Conservation (phyloP, 2,888 invertebrate species). For the Cacoxenus indagator region DNA sequence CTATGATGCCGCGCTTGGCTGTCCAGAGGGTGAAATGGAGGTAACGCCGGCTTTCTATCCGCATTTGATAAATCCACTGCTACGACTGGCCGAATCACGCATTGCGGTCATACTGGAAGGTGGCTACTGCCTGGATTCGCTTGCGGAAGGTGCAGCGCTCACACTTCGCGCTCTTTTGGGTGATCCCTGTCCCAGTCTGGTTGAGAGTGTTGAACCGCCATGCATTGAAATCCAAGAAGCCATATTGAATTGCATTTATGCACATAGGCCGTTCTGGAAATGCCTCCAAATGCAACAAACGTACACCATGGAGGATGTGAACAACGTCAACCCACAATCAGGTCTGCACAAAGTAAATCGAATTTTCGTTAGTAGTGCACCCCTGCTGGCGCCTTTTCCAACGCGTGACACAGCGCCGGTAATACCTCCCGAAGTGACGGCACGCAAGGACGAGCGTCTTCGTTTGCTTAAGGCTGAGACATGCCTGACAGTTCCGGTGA, state of each 20-base stretch:
- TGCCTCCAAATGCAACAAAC: slow-evolving; percentile 79
- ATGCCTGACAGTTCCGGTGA: slow-evolving; percentile 73
- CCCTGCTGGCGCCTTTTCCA: slow-evolving; percentile 76
- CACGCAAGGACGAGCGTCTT: slow-evolving; percentile 73
- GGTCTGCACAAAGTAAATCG: slow-evolving; percentile 72
- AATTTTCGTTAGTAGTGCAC: slow-evolving; percentile 76
- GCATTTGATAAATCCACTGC: slow-evolving; percentile 81
- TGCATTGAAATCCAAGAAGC: slow-evolving; percentile 77
- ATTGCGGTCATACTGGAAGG: slow-evolving; percentile 92
- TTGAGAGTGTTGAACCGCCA: slow-evolving; percentile 62
- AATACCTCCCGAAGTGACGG: slow-evolving; percentile 73
- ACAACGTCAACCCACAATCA: slow-evolving; percentile 66
- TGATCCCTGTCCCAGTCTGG: slow-evolving; percentile 80
- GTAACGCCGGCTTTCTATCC: slow-evolving; percentile 91
- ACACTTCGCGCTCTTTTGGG: slow-evolving; percentile 85
- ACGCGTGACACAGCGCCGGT: slow-evolving; percentile 83
- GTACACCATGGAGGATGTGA: slow-evolving; percentile 72
- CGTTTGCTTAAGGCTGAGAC: slow-evolving; percentile 75
- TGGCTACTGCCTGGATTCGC: slow-evolving; percentile 89
- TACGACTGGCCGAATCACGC: slow-evolving; percentile 81
- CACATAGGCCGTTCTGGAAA: slow-evolving; percentile 82
- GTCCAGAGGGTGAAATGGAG: slow-evolving; percentile 95
- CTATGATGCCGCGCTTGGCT: slow-evolving; percentile 93
- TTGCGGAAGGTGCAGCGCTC: slow-evolving; percentile 89
- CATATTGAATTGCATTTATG: slow-evolving; percentile 84